Conservation (phyloP, 1,140 invertebrate genomes). For the Ceratitis capitata region DNA sequence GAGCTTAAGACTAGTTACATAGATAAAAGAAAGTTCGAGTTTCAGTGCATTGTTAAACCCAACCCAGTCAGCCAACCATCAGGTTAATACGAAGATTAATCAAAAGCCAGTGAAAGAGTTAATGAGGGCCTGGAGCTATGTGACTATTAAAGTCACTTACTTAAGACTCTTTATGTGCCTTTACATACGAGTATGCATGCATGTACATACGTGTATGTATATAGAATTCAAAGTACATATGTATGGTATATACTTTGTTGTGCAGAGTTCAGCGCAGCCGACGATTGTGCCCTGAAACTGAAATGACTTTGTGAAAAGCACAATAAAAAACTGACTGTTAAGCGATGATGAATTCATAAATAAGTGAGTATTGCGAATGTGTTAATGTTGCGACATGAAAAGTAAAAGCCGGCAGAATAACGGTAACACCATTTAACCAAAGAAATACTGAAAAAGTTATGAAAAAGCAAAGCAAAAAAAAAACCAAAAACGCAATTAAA, state of each 20-base stretch:
- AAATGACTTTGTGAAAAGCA: neutral
- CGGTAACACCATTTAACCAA: slow-evolving; percentile 9
- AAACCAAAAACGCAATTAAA: neutral
- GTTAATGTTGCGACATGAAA: slow-evolving; percentile 21
- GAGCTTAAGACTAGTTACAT: neutral
- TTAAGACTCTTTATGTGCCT: too few relatives aligned
- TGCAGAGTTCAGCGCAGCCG: neutral
- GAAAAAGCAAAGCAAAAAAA: neutral
- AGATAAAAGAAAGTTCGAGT: neutral
- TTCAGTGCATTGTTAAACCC: neutral
- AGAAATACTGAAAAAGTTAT: slow-evolving; percentile 8
- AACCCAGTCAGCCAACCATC: neutral
- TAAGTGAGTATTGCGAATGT: neutral
- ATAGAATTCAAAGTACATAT: too few relatives aligned
- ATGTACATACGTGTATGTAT: neutral
- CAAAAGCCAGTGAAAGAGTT: slow-evolving; percentile 3
- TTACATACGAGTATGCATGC: neutral
- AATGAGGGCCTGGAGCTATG: neutral
- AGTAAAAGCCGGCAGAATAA: slow-evolving; percentile 25
- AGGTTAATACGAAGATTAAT: neutral
- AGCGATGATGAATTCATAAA: slow-evolving; percentile 24
- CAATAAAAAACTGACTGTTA: neutral
- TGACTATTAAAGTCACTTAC: neutral
- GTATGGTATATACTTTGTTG: too few relatives aligned
- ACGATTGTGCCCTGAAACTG: neutral